Conservation (phyloP, 2,888 invertebrate genomes). For the Polyommatus iphigenia region DNA sequence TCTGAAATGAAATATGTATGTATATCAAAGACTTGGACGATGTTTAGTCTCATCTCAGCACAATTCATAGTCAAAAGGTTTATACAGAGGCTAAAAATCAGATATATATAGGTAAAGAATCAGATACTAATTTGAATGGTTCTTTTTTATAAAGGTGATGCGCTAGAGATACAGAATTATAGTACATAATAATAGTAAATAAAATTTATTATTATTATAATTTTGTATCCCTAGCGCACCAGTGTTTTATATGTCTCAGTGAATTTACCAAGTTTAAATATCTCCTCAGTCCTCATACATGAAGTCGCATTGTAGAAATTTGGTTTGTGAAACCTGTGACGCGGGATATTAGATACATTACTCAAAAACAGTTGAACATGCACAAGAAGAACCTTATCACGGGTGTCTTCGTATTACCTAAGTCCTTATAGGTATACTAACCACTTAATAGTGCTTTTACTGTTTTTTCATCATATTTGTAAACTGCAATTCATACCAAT, state of each 20-base stretch:
- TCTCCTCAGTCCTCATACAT: slow-evolving; percentile 56
- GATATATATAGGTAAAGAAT: slow-evolving; percentile 49
- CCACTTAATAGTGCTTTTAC: too few species aligned
- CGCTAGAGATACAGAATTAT: too few species aligned
- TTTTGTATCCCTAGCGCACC: slow-evolving; percentile 43
- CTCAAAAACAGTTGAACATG: slow-evolving; percentile 58
- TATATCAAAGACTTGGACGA: slow-evolving; percentile 52
- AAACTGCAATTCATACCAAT: too few species aligned
- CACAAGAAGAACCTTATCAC: slow-evolving; percentile 60
- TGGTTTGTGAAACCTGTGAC: slow-evolving; percentile 63
- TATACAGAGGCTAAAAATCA: slow-evolving; percentile 53
- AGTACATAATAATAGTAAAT: too few species aligned
- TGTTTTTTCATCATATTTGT: too few species aligned
- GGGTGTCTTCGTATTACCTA: slow-evolving; percentile 43
- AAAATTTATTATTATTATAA: too few species aligned
- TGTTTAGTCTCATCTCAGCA: slow-evolving; percentile 57
- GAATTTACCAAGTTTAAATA: slow-evolving; percentile 46
- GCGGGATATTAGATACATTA: slow-evolving; percentile 55
- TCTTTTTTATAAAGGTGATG: too few species aligned
- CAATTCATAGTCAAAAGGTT: slow-evolving; percentile 51
- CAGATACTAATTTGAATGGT: slow-evolving; percentile 53
- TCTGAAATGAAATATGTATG: slow-evolving; percentile 51
- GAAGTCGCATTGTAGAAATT: slow-evolving; percentile 66
- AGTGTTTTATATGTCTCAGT: slow-evolving; percentile 50
- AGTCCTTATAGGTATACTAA: too few species aligned